Conservation (phyloP, 2,113 vertebrate genomes). For the Pelobates fuscus region DNA sequence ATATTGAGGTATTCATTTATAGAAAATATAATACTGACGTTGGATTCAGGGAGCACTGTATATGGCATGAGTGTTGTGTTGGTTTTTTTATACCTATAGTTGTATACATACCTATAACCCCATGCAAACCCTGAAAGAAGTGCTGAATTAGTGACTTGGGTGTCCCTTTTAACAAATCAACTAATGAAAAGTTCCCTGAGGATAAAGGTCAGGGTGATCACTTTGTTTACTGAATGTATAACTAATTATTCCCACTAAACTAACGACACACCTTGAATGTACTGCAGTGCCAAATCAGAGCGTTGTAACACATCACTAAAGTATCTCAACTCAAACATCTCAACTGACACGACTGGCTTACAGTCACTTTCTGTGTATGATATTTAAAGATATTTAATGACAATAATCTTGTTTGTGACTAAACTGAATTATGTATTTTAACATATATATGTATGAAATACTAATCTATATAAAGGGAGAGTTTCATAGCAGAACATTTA, state of each 20-base stretch:
- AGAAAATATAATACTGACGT: no score
- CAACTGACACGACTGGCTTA: not conserved
- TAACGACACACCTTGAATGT: not conserved
- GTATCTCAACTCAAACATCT: not conserved
- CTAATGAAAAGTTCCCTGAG: conserved; percentile 1
- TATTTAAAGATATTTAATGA: no score
- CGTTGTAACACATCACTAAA: not conserved
- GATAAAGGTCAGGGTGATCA: not conserved
- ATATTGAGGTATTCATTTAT: no score
- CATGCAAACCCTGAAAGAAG: not conserved
- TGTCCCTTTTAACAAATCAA: conserved; percentile 2
- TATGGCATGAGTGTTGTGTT: no score
- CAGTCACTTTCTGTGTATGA: no score
- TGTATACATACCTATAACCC: not conserved
- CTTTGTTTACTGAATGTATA: conserved; percentile 16
- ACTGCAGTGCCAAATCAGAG: not conserved
- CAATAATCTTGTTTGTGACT: no score
- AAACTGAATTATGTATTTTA: no score
- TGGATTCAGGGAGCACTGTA: no score
- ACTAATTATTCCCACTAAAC: not conserved
- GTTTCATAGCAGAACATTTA: no score
- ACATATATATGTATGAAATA: no score
- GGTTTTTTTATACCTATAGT: not conserved
- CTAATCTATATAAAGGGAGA: no score
- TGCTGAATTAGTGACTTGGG: not conserved